Conservation (phyloP, 2,888 invertebrate species). For the Synergus itoensis region DNA sequence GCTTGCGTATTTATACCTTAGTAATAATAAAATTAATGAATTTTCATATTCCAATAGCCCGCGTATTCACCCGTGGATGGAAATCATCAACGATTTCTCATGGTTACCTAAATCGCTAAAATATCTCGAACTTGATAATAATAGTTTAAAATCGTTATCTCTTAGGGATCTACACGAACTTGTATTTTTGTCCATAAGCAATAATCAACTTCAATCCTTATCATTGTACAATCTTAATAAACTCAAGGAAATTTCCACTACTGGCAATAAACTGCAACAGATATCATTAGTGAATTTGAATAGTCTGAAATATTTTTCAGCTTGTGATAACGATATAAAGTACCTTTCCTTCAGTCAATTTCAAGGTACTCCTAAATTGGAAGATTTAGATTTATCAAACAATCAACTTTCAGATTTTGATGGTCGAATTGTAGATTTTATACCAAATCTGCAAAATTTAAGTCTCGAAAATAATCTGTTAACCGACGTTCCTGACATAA, state of each 20-base stretch:
- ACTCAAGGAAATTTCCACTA: background rate
- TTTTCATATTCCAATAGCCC: too few species aligned
- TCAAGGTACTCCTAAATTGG: background rate
- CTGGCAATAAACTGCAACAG: background rate
- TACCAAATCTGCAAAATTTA: constrained; percentile 25
- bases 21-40: background rate
- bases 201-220: background rate
- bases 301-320: too few species aligned
- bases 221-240: background rate
- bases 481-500: constrained; percentile 32
- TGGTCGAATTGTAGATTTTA: constrained; percentile 25
- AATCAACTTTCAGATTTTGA: constrained; percentile 35
- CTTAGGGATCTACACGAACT: constrained; percentile 7
- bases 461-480: constrained; percentile 41
- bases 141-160: background rate
- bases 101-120: background rate
- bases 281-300: background rate
- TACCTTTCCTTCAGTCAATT: background rate
- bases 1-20: background rate
- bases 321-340: background rate
- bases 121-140: background rate
- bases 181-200: background rate
- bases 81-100: too few species aligned
- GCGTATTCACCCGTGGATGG: too few species aligned
- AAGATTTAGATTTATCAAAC: constrained; percentile 39